phyloP scores from a whole-genome alignment of 2,797 vertebrate genomes.

The Discoglossus pictus region DNA sequence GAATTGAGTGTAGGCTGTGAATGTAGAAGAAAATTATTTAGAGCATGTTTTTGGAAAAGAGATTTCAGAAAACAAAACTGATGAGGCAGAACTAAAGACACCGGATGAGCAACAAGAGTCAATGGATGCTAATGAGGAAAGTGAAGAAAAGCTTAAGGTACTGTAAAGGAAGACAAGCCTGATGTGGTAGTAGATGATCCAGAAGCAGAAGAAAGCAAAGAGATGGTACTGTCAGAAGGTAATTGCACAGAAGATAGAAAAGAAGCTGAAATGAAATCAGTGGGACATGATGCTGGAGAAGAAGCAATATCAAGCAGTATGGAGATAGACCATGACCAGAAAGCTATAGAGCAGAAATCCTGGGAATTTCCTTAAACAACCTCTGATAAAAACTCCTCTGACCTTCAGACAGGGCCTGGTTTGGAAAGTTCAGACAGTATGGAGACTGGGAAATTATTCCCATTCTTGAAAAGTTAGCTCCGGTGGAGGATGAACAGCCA shows the following conservation, averaged over 20 bases:
- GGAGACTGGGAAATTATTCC: conserved; percentile 82
- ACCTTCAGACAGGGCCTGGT: conserved; percentile 52
- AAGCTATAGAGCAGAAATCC: conserved; percentile 52
- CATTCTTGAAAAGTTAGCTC: conserved; percentile 79
- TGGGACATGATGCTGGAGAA: conserved; percentile 60
- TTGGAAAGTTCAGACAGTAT: conserved; percentile 63
- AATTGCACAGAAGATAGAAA: conserved; percentile 26
- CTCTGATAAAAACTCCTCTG: conserved; percentile 53
- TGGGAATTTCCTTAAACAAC: conserved; percentile 54
- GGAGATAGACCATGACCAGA: conserved; percentile 62
- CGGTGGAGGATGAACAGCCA: conserved; percentile 68
- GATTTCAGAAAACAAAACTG: too few species aligned
- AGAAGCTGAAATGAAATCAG: conserved; percentile 50
- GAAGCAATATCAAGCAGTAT: conserved; percentile 74
- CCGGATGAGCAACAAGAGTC: neutral
- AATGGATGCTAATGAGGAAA: too few species aligned
- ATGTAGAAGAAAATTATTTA: neutral
- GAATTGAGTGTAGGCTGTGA: neutral
- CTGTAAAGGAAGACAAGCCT: neutral
- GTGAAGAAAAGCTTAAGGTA: too few species aligned
- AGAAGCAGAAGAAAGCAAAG: neutral
- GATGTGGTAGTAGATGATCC: neutral
- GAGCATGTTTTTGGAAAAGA: neutral
- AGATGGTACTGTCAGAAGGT: neutral
- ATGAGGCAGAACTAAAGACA: neutral